Base-by-base conservation (phyloP, 2,113 vertebrate genomes). In the Globicephala melas region DNA sequence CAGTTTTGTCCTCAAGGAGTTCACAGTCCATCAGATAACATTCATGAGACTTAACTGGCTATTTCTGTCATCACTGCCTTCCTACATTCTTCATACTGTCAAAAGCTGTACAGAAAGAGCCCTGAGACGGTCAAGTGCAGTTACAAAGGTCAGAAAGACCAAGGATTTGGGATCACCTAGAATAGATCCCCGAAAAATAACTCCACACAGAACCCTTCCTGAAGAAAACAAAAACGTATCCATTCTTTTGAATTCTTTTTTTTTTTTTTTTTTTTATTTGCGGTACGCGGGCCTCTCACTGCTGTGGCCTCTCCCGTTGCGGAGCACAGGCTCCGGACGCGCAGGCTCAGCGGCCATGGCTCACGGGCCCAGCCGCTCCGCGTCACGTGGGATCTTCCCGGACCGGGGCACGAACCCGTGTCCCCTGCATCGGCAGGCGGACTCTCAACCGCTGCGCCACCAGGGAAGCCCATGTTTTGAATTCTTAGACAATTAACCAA, bases 401-500 rank as follows among this genome's bases (percentile, higher is more conserved):
- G 47, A 13, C 3, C 12, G 47, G 12, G 12, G 12, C 47, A 13
- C 47, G 12, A 50, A 50, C 47, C 47, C 47, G 0, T 0, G 47
- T 50, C 47, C 47, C 47, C 47, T 50, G 47, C 12, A 50, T 13
- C 12, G 47, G 12, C 47, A 50, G 47, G 47, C 2, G 12, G 47
- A 50, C 47, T 50, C 47, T 13, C 47, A 50, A 50, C 47, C 47
- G 13, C 47, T 50, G 47, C 12, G 0, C 47, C 47, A 50, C 47
- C 47, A 50, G 47, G 12, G 47, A 50, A 50, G 10, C 47, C 47
- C 12, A 50, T 88, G 44, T 83, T 93, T 76, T 95, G 50, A 74
- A 94, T 94, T 96, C 63, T 83, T 95, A 96, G 86, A 96, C 87
- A 94, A 96, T 97, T 97, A 97, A 71, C 21, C 28, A 92, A 92